These are phyloP conservation scores for Acronicta leporina DNA, from an alignment of 2,888 invertebrate species.

Conservation along the genomic window DNA sequence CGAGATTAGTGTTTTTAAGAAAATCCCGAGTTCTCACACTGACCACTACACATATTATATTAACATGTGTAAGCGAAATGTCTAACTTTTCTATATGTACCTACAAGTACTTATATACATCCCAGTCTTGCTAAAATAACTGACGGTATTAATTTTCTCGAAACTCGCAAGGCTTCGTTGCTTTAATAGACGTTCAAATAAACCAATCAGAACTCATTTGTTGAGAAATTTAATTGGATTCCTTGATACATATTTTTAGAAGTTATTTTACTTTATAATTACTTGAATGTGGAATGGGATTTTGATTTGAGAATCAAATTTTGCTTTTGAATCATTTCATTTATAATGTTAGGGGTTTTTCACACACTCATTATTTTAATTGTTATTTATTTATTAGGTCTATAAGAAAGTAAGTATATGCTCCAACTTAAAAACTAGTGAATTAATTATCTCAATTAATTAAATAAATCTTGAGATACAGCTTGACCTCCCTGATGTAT, in stretches of 20 bases:
- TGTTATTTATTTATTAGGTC: too few species aligned
- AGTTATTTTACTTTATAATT: constrained; percentile 26
- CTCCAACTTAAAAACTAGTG: too few species aligned
- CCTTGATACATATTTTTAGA: constrained; percentile 18
- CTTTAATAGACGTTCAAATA: constrained; percentile 29
- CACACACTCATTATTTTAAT: too few species aligned
- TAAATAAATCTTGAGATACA: too few species aligned
- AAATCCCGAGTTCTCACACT: background rate
- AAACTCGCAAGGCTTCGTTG: constrained; percentile 37
- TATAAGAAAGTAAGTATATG: too few species aligned
- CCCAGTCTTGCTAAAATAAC: constrained; percentile 31
- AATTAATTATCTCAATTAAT: too few species aligned
- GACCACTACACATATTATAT: background rate
- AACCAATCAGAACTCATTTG: constrained; percentile 45
- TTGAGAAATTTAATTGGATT: constrained; percentile 39
- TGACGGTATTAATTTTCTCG: constrained; percentile 44
- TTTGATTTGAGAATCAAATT: constrained; percentile 21
- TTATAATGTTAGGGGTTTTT: too few species aligned
- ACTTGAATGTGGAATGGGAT: constrained; percentile 15
- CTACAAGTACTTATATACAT: constrained; percentile 1
- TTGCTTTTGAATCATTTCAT: constrained; percentile 8
- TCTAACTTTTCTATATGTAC: background rate
- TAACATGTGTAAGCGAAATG: constrained; percentile 7
- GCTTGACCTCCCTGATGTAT: too few species aligned
- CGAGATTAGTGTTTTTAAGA: constrained; percentile 3